These are phyloP conservation scores for Mungos mungo DNA, from an alignment of 2,113 vertebrate genomes.

Conservation along the genomic window DNA sequence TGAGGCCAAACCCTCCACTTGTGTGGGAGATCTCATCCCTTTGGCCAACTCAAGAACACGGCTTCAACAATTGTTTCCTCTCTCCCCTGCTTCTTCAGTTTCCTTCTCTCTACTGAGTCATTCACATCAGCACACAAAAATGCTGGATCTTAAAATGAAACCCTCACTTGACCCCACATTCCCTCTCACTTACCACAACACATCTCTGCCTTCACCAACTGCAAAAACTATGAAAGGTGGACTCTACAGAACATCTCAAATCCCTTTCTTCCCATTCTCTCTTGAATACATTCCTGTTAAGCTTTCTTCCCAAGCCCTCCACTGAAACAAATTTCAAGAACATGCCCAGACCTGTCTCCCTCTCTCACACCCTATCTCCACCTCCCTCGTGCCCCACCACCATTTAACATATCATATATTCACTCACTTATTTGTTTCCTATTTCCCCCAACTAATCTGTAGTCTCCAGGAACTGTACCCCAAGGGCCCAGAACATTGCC, in stretches of 20 bases:
- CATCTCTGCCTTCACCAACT: not conserved
- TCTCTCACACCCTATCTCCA: not conserved
- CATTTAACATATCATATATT: not conserved
- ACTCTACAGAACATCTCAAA: not conserved
- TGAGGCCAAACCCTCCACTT: not conserved
- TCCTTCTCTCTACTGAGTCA: not conserved
- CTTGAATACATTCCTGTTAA: not conserved
- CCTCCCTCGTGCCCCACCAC: not conserved
- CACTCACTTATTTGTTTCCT: not conserved
- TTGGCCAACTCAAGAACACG: not conserved
- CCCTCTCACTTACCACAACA: not conserved
- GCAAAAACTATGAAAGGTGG: not conserved
- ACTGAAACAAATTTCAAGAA: not conserved
- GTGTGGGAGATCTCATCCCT: not conserved
- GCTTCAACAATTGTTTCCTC: not conserved
- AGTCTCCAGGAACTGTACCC: not conserved
- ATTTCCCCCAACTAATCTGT: not conserved
- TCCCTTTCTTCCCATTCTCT: not conserved
- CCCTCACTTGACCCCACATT: not conserved
- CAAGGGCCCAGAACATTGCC: not conserved
- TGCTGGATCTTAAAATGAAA: slow-evolving; percentile 7
- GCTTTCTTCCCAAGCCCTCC: not conserved
- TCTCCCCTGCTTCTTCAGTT: not conserved
- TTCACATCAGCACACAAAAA: not conserved
- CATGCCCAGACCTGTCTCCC: not conserved